Conservation (phyloP, 2,888 invertebrate genomes). For the Drosophila histrio region DNA sequence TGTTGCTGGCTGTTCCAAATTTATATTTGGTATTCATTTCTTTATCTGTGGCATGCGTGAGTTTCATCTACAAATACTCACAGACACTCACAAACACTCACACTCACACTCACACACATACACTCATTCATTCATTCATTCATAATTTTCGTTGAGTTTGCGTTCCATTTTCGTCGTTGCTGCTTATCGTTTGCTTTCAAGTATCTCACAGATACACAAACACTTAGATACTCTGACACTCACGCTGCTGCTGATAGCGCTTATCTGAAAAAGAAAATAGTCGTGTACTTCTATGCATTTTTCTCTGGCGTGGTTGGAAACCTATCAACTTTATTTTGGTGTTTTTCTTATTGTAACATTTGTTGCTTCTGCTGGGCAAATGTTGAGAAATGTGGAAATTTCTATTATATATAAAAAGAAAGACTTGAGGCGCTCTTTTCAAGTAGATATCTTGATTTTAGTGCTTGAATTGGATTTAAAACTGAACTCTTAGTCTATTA, state of each 20-base stretch:
- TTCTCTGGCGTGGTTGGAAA: conserved; percentile 10
- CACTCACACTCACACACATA: not conserved
- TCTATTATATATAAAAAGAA: not conserved
- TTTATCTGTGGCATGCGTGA: conserved; percentile 40
- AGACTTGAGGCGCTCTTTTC: too few species aligned
- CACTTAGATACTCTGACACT: conserved; percentile 1
- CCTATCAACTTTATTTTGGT: conserved; percentile 12
- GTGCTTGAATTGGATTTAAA: not conserved
- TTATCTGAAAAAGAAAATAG: conserved; percentile 31
- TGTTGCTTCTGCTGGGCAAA: conserved; percentile 26
- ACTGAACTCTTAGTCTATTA: too few species aligned
- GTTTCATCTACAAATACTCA: conserved; percentile 20
- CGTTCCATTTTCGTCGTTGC: conserved; percentile 35
- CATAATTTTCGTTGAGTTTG: conserved; percentile 18
- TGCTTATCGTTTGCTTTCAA: conserved; percentile 10
- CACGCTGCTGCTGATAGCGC: conserved; percentile 32
- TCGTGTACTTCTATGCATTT: not conserved
- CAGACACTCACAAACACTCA: not conserved
- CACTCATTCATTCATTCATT: conserved; percentile 56
- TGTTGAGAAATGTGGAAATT: not conserved
- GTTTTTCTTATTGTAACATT: conserved; percentile 49
- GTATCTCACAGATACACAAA: conserved; percentile 47
- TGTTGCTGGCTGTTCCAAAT: conserved; percentile 13
- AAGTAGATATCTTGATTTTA: too few species aligned
- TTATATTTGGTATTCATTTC: conserved; percentile 29